Evolutionary conservation across 2,888 invertebrate species (phyloP), one percentile per base, ranked within the genome.

Genomic region (Entomobrya multifasciata): DNA sequence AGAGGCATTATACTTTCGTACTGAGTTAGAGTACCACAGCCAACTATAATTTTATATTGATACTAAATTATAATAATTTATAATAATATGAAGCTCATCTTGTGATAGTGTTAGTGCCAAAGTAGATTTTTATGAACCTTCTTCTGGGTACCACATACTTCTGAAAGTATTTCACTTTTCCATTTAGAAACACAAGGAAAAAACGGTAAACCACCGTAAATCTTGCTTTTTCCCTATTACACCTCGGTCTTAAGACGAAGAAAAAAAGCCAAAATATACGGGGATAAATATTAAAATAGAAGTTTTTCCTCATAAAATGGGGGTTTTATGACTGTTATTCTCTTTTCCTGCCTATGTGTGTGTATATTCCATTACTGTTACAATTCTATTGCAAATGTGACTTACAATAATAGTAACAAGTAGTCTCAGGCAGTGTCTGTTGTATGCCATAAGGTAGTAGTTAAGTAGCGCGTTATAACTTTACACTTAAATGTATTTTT

Each of bases 281-380:
- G 49, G 47, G 70, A 82, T 82, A 82, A 82, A 82, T 82, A 82
- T 82, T 74, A 82, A 82, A 74, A 82, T 82, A 62, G 82, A 82
- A 82, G 82, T 82, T 82, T 74, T 82, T 30, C 60, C 74, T 82
- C 82, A 72, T 82, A 82, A 82, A 82, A 74, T 82, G 72, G 49
- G 57, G 74, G 74, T 82, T 82, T 82, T 82, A 82, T 82, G 82
- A 74, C 57, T 57, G 81, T 76, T 82, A 60, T 36, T 36, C 36
- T 36, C 36, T 36, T 8, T 36, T 8, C 8, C 36, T 36, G 5
- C 4, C 36, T 36, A 8, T 36, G 36, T 36, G 5, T 74, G 62
- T 82, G 82, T 82, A 82, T 49, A 82, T 82, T 82, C 74, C 47
- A 74, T 44, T 36, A 36, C 36, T 36, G 8, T 8, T 36, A 4